These are phyloP conservation scores for Macrophya annulata DNA, from an alignment of 2,888 invertebrate species.

Conservation along the genomic window DNA sequence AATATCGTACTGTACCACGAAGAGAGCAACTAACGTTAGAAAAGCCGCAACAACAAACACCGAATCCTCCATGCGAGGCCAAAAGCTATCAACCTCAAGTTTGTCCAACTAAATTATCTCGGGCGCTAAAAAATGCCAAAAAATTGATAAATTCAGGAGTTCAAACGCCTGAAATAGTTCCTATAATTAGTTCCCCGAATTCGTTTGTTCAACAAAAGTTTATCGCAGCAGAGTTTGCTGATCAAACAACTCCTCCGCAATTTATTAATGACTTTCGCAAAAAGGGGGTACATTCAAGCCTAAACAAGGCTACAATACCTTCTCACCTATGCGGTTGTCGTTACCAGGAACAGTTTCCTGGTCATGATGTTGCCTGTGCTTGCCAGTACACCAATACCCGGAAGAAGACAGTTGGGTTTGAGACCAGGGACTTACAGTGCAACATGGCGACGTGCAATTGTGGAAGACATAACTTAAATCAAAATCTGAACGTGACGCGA, in stretches of 20 bases:
- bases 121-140: not conserved
- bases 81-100: not conserved
- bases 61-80: not conserved
- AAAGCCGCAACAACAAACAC: not conserved
- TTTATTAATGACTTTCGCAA: not conserved
- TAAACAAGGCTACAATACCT: not conserved
- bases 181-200: not conserved
- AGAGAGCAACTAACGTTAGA: not conserved
- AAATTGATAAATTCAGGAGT: not conserved
- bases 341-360: not conserved
- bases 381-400: not conserved
- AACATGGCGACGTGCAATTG: not conserved
- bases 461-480: constrained; percentile 1
- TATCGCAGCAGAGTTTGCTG: not conserved
- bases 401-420: not conserved
- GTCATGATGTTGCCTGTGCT: constrained; percentile 10
- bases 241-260: not conserved
- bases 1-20: not conserved
- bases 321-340: constrained; percentile 2
- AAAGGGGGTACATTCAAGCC: not conserved
- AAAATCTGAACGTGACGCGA: constrained; percentile 27
- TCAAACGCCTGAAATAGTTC: not conserved
- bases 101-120: not conserved
- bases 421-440: not conserved
- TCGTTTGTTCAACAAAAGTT: not conserved